Evolutionary conservation across 2,113 vertebrate species (phyloP), one percentile per base, ranked within the genome.

Genomic region (Ploceus nigricollis): DNA sequence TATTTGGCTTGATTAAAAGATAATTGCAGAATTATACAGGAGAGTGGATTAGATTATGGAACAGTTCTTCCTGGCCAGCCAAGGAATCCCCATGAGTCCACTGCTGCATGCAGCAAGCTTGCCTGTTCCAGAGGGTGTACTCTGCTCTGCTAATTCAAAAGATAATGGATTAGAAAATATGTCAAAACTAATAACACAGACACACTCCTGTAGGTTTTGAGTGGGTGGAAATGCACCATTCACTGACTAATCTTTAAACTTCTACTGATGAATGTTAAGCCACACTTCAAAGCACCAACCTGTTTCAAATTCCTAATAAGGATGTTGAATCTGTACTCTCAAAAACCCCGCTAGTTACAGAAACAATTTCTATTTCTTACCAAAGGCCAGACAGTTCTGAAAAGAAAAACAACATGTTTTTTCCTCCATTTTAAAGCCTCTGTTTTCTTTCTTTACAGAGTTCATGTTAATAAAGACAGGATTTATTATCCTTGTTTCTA

Each of bases 211-310:
- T 92, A 93, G 77, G 73, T 92, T 96, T 87, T 81, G 89, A 91
- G 95, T 94, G 72, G 93, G 94, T 94, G 93, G 89, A 96, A 94
- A 92, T 69, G 81, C 89, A 87, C 87, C 56, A 84, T 92, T 78
- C 92, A 93, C 63, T 95, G 95, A 95, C 83, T 97, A 91, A 97
- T 95, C 81, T 94, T 92, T 91, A 89, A 95, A 95, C 91, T 94
- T 94, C 80, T 64, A 25, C 87, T 45, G 84, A 83, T 83, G 91
- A 89, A 90, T 94, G 89, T 68, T 90, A 89, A 96, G 64, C 31
- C 60, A 94, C 61, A 53, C 73, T 92, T 53, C 57, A 87, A 84
- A 95, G 80, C 69, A 87, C 23, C 83, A 93, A 64, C 39, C 80
- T 92, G n/a, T 93, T 95, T 92, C 83, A 87, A 84, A 94, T 89